Evolutionary conservation across 2,888 invertebrate species (phyloP).

Genomic region (Drosophila kuntzei): DNA sequence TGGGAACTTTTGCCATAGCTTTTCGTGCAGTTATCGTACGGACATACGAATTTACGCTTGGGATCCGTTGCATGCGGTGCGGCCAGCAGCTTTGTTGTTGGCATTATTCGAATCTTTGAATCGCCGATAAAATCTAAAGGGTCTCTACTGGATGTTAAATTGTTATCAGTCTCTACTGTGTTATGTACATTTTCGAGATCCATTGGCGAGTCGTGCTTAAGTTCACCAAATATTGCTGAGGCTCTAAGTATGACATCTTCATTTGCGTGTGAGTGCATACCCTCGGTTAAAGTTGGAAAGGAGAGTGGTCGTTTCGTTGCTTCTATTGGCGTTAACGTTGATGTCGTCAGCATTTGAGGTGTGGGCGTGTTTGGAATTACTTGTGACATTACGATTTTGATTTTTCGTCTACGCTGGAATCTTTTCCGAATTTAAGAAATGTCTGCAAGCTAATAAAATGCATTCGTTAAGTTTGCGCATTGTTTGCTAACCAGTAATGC

Average conservation of each 20-base stretch:
- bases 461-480: not conserved
- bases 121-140: slow-evolving; percentile 39
- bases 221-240: slow-evolving; percentile 61
- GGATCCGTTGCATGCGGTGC: slow-evolving; percentile 72
- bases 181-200: slow-evolving; percentile 74
- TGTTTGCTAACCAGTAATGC: not conserved
- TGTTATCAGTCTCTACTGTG: slow-evolving; percentile 63
- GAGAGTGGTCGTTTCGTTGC: slow-evolving; percentile 58
- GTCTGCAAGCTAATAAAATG: slow-evolving; percentile 36
- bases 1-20: slow-evolving; percentile 84
- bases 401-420: slow-evolving; percentile 20
- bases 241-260: slow-evolving; percentile 58
- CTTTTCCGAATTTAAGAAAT: slow-evolving; percentile 17
- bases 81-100: slow-evolving; percentile 78
- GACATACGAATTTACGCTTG: slow-evolving; percentile 81
- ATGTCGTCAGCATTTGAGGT: slow-evolving; percentile 80
- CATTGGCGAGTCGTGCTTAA: slow-evolving; percentile 66
- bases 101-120: slow-evolving; percentile 78
- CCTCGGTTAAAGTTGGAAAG: slow-evolving; percentile 54
- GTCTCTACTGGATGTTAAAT: slow-evolving; percentile 46
- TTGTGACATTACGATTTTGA: slow-evolving; percentile 70
- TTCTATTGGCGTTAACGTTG: slow-evolving; percentile 70
- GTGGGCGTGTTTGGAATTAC: slow-evolving; percentile 77
- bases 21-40: slow-evolving; percentile 82
- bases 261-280: slow-evolving; percentile 36